Percentiles rank a stretch among this genome's conserved stretches.
Conservation (phyloP, 2,888 invertebrate genomes). For the Yponomeuta plumbellus region DNA sequence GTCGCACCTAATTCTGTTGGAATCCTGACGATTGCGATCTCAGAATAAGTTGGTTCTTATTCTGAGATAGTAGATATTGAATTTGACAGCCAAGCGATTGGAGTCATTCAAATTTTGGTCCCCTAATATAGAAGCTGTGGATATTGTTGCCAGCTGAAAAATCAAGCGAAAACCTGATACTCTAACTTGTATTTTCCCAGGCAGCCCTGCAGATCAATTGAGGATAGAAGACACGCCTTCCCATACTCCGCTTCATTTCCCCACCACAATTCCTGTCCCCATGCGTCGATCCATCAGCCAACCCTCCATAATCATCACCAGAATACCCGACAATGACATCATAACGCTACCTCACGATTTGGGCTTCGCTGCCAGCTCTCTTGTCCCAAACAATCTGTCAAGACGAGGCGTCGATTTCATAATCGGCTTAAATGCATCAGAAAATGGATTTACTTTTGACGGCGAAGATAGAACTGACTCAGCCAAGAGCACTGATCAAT, state of each 20-base stretch:
- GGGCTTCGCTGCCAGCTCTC: neutral
- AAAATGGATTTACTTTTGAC: neutral
- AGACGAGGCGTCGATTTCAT: neutral
- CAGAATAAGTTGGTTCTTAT: too few relatives aligned
- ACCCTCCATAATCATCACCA: neutral
- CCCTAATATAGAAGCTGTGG: too few relatives aligned
- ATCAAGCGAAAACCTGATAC: neutral
- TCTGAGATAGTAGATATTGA: too few relatives aligned
- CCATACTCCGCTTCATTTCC: neutral
- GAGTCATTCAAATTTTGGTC: too few relatives aligned
- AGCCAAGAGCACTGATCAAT: too few relatives aligned
- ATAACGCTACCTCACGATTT: neutral
- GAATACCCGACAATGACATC: neutral
- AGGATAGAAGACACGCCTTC: neutral
- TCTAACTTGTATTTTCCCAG: neutral
- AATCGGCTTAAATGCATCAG: neutral
- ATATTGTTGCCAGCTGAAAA: too few relatives aligned
- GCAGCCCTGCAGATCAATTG: neutral
- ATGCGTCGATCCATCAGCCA: neutral
- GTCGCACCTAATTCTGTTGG: too few relatives aligned
- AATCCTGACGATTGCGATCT: too few relatives aligned
- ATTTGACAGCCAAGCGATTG: too few relatives aligned
- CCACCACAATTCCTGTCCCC: neutral
- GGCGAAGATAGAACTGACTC: neutral
- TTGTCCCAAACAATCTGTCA: neutral